These are phyloP conservation scores for Plebejus argus DNA, from an alignment of 2,888 invertebrate species.

Conservation along the genomic window DNA sequence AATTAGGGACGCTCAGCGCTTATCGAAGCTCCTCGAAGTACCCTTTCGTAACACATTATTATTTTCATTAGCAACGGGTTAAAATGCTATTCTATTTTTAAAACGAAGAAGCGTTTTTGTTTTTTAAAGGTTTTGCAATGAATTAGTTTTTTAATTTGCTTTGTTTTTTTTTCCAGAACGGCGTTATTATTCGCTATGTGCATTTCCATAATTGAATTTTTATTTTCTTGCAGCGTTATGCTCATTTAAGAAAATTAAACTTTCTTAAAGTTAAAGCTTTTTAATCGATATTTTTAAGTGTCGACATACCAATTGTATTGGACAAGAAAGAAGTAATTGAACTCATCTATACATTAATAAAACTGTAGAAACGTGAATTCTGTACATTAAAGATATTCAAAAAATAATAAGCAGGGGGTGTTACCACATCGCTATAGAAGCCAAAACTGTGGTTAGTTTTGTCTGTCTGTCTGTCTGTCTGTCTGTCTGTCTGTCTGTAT, in stretches of 20 bases:
- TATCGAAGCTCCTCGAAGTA: constrained; percentile 13
- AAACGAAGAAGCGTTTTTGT: not conserved
- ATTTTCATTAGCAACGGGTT: not conserved
- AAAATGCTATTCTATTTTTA: constrained; percentile 4
- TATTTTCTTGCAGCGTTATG: not conserved
- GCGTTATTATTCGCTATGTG: not conserved
- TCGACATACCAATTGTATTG: not conserved
- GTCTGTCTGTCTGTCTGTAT: too few species aligned
- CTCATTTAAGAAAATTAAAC: too few species aligned
- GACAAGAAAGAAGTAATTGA: not conserved
- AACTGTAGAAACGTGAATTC: too few species aligned
- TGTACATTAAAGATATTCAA: too few species aligned
- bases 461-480: too few species aligned
- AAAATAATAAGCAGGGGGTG: too few species aligned
- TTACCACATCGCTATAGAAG: too few species aligned
- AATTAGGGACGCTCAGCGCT: constrained; percentile 18
- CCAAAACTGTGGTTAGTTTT: too few species aligned
- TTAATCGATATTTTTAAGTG: too few species aligned
- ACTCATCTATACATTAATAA: too few species aligned
- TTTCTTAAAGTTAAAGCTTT: too few species aligned
- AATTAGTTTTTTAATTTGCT: not conserved
- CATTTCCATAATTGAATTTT: not conserved
- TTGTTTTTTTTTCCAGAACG: not conserved
- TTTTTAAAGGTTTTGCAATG: not conserved
- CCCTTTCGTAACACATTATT: constrained; percentile 16